Percentiles rank a stretch among this genome's conserved stretches.
Conservation (phyloP, 2,888 invertebrate species). For the Sinodicranocentrus sp. region DNA sequence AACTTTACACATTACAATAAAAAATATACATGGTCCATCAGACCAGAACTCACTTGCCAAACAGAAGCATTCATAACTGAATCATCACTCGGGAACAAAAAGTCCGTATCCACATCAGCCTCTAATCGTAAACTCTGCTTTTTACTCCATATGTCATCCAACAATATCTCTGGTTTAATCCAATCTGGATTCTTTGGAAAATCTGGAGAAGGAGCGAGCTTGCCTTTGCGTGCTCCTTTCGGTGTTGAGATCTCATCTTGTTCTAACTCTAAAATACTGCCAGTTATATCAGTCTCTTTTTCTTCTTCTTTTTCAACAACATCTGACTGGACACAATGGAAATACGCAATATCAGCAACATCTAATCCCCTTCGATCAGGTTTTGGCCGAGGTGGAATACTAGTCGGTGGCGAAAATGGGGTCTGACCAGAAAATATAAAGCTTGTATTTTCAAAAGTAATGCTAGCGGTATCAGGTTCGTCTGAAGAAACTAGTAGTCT, state of each 20-base stretch:
- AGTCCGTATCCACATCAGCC: background rate
- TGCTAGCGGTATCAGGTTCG: background rate
- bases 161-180: conserved; percentile 47
- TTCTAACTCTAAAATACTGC: conserved; percentile 34
- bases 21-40: background rate
- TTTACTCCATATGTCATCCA: conserved; percentile 42
- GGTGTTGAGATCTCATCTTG: conserved; percentile 38
- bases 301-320: conserved; percentile 9
- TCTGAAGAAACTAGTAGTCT: too few relatives aligned
- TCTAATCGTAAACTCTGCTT: background rate
- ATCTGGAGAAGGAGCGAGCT: conserved; percentile 24
- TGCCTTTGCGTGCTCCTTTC: conserved; percentile 27
- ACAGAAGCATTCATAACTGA: conserved; percentile 4
- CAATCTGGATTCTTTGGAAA: conserved; percentile 32
- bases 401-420: background rate
- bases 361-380: background rate
- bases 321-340: conserved; percentile 32
- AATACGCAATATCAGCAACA: background rate
- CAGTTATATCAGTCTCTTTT: conserved; percentile 16
- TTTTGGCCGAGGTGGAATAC: background rate
- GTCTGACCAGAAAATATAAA: background rate
- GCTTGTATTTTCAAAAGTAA: background rate
- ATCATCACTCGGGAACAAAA: conserved; percentile 25
- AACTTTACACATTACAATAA: background rate
- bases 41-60: conserved; percentile 41